Percentiles rank a stretch among this genome's conserved stretches.
Conservation (phyloP, 2,797 vertebrate genomes). For the Melanotaenia boesemani region DNA sequence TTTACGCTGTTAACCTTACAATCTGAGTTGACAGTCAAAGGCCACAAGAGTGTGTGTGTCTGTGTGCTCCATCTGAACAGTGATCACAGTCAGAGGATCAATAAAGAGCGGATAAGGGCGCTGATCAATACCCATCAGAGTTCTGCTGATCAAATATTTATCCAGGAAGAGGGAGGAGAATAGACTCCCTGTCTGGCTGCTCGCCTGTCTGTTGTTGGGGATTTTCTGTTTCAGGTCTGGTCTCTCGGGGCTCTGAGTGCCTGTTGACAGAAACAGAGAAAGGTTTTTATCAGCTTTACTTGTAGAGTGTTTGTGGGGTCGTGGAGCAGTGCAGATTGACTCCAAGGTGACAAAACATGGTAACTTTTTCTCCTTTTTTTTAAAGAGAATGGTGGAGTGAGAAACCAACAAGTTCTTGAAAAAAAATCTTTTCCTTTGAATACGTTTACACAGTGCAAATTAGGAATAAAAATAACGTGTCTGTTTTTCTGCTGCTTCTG, state of each 20-base stretch:
- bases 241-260: conserved; percentile 6
- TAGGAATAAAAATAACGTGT: conserved; percentile 3
- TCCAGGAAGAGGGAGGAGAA: conserved; percentile 61
- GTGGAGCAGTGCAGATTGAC: neutral
- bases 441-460: neutral
- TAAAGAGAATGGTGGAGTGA: too few relatives aligned
- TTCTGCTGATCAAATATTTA: conserved; percentile 81
- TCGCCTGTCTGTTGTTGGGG: conserved; percentile 19
- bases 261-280: conserved; percentile 4
- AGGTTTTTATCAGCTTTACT: conserved; percentile 2
- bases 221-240: conserved; percentile 13
- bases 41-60: conserved; percentile 21
- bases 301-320: neutral
- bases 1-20: conserved; percentile 58
- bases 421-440: neutral
- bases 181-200: conserved; percentile 51
- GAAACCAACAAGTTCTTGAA: too few relatives aligned
- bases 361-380: too few relatives aligned
- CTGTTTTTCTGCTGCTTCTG: neutral
- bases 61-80: conserved; percentile 49
- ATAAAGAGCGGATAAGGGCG: conserved; percentile 85
- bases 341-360: too few relatives aligned
- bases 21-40: conserved; percentile 54
- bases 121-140: conserved; percentile 88
- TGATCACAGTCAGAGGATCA: conserved; percentile 79